These are phyloP conservation scores for Picathartes gymnocephalus DNA, from an alignment of 2,113 vertebrate genomes.

Conservation along the genomic window DNA sequence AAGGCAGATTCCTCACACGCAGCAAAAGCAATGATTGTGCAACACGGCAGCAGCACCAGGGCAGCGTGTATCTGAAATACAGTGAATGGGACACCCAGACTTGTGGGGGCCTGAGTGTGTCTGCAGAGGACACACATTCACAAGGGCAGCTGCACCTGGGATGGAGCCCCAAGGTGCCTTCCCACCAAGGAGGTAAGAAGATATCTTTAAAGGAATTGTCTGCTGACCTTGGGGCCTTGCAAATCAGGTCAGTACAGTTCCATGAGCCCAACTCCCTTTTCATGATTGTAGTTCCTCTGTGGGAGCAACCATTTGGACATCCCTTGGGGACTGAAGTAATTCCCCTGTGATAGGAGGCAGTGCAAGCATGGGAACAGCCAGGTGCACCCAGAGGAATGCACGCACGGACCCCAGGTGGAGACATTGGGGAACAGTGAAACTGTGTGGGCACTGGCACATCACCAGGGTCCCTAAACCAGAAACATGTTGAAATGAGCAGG, in stretches of 20 bases:
- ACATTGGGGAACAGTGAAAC: not conserved
- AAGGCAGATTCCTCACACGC: not conserved
- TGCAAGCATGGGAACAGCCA: not conserved
- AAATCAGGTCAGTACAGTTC: not conserved
- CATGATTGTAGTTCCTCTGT: not conserved
- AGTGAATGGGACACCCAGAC: not conserved
- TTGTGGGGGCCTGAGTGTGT: not conserved
- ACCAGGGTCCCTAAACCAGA: not conserved
- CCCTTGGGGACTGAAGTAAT: not conserved
- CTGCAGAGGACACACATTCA: not conserved
- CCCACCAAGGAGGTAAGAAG: not conserved
- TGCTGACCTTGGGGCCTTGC: not conserved
- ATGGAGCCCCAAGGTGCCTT: not conserved
- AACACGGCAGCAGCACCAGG: not conserved
- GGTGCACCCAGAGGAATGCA: not conserved
- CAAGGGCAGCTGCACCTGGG: rapidly evolving
- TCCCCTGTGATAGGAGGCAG: not conserved
- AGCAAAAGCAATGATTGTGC: not conserved
- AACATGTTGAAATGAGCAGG: not conserved
- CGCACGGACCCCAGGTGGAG: rapidly evolving
- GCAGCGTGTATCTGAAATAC: not conserved
- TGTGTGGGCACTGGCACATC: not conserved
- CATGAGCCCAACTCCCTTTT: not conserved
- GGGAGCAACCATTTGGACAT: not conserved
- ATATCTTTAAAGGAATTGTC: not conserved